phyloP scores from a whole-genome alignment of 2,888 invertebrate genomes.

The Mesorhabditis sp. region DNA sequence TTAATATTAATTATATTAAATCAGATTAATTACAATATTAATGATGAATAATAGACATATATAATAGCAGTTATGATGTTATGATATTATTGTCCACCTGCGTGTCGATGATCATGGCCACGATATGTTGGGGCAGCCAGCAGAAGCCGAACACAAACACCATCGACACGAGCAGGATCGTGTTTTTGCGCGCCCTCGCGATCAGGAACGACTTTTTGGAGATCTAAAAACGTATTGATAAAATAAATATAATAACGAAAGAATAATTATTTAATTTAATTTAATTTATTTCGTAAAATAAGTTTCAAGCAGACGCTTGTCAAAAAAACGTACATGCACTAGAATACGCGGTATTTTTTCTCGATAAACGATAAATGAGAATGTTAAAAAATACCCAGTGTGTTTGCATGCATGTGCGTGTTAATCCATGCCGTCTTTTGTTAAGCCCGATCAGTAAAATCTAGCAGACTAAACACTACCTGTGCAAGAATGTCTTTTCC shows the following conservation, averaged over 20 bases:
- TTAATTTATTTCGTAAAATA: not conserved
- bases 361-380: no score
- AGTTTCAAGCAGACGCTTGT: not conserved
- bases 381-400: no score
- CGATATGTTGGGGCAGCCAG: not conserved
- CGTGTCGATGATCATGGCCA: not conserved
- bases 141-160: constrained; percentile 16
- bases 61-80: no score
- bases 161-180: constrained; percentile 15
- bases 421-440: no score
- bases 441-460: no score
- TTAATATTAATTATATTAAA: not conserved
- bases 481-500: not conserved
- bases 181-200: constrained; percentile 13
- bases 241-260: not conserved
- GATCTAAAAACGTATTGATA: not conserved
- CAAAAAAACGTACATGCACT: no score
- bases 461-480: no score
- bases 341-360: no score
- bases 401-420: no score
- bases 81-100: no score
- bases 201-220: constrained; percentile 12
- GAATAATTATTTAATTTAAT: not conserved
- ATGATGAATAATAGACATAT: not conserved
- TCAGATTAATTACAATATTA: not conserved